phyloP scores from a whole-genome alignment of 2,797 vertebrate species.

The Micropoecilia bifurca region DNA sequence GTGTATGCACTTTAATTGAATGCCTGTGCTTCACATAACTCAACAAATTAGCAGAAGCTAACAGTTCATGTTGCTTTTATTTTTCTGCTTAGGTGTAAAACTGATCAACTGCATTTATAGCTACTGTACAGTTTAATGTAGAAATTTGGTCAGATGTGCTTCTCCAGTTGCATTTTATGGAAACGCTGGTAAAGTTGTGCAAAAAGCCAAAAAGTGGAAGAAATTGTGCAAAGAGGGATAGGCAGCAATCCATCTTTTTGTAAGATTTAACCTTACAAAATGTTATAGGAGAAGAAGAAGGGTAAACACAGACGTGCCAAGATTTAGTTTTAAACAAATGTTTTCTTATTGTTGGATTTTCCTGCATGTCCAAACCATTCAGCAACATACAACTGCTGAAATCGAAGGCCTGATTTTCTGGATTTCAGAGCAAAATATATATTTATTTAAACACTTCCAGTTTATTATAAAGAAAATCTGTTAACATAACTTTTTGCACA shows the following conservation, averaged over 20 bases:
- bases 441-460: not conserved
- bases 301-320: too few relatives aligned
- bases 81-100: constrained; percentile 9
- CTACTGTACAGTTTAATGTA: not conserved
- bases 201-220: not conserved
- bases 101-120: constrained; percentile 5
- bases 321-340: not conserved
- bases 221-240: not conserved
- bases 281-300: not conserved
- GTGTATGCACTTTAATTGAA: constrained; percentile 9
- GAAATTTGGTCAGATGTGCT: not conserved
- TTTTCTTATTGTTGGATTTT: not conserved
- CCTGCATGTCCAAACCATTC: too few relatives aligned
- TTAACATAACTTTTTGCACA: not conserved
- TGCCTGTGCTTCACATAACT: not conserved
- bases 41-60: not conserved
- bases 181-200: not conserved
- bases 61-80: constrained; percentile 12
- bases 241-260: not conserved
- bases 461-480: not conserved
- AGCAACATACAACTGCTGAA: not conserved
- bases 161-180: constrained; percentile 3
- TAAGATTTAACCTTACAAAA: not conserved
- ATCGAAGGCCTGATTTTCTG: not conserved
- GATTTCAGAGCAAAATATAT: not conserved